A percentile compares a stretch with the other conserved stretches of the same genome.
phyloP scores from a whole-genome alignment of 2,113 vertebrate species.

The Hemicordylus capensis region DNA sequence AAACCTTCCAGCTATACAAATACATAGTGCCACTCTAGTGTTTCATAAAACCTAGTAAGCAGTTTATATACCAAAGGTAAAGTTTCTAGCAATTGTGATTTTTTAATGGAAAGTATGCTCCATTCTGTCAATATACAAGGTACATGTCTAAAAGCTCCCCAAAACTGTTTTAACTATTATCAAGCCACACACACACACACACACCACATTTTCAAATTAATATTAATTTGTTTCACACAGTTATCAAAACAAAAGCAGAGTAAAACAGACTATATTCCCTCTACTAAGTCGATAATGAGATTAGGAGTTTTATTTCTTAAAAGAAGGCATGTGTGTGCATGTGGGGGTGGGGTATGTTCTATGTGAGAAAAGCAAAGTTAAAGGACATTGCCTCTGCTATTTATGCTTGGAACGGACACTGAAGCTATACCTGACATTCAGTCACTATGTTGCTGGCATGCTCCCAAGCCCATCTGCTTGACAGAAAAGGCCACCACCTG shows the following conservation, averaged over 20 bases:
- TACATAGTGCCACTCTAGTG: conserved; percentile 20
- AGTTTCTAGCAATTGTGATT: conserved; percentile 25
- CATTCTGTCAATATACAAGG: conserved; percentile 21
- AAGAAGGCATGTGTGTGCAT: not conserved
- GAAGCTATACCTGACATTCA: not conserved
- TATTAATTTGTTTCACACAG: conserved; percentile 20
- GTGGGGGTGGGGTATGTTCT: not conserved
- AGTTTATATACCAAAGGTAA: conserved; percentile 37
- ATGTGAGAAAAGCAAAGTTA: not conserved
- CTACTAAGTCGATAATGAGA: not conserved
- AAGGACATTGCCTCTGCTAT: not conserved
- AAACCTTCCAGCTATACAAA: conserved; percentile 43
- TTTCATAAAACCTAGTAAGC: conserved; percentile 51
- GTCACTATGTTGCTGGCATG: accelerated
- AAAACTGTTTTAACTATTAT: conserved; percentile 10
- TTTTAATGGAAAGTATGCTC: conserved; percentile 16
- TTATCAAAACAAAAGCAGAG: conserved; percentile 18
- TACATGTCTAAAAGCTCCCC: conserved; percentile 26
- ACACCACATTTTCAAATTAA: conserved; percentile 9
- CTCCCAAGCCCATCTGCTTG: accelerated
- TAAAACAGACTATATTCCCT: accelerated
- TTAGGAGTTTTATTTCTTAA: not conserved
- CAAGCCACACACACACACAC: conserved; percentile 19
- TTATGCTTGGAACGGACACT: not conserved
- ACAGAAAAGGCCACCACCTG: not conserved